A percentile compares a stretch with the other conserved stretches of the same genome.
These are phyloP conservation scores for Saturnia japonica DNA, from an alignment of 2,888 invertebrate species.

Conservation along the genomic window DNA sequence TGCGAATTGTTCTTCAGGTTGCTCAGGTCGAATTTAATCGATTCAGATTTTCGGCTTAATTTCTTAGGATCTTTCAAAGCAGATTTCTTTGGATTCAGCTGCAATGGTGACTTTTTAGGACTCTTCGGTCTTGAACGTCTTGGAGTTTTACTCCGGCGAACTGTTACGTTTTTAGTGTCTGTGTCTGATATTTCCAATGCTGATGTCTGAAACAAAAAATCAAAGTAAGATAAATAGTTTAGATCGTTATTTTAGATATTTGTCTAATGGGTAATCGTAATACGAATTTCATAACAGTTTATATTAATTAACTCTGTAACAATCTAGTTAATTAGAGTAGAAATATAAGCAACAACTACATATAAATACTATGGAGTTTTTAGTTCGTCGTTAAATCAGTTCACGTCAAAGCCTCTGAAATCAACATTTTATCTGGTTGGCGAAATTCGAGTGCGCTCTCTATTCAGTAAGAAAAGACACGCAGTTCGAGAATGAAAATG, in stretches of 20 bases:
- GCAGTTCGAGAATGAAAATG: too few species aligned
- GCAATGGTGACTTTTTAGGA: constrained; percentile 30
- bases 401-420: neutral
- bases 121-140: constrained; percentile 31
- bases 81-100: constrained; percentile 59
- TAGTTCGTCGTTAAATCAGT: too few species aligned
- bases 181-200: constrained; percentile 47
- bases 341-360: neutral
- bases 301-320: neutral
- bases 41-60: constrained; percentile 55
- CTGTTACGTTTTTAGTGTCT: constrained; percentile 28
- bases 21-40: constrained; percentile 72
- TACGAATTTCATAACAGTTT: neutral
- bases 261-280: neutral
- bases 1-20: constrained; percentile 49
- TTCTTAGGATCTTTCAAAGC: constrained; percentile 60
- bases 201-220: constrained; percentile 39
- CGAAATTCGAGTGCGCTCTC: too few species aligned
- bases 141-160: constrained; percentile 26
- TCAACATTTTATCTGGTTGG: too few species aligned
- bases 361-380: neutral
- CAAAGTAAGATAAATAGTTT: neutral
- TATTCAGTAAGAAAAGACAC: too few species aligned
- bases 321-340: neutral
- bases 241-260: too few species aligned